Conservation (phyloP, 2,797 vertebrate species). For the Esox masquinongy region DNA sequence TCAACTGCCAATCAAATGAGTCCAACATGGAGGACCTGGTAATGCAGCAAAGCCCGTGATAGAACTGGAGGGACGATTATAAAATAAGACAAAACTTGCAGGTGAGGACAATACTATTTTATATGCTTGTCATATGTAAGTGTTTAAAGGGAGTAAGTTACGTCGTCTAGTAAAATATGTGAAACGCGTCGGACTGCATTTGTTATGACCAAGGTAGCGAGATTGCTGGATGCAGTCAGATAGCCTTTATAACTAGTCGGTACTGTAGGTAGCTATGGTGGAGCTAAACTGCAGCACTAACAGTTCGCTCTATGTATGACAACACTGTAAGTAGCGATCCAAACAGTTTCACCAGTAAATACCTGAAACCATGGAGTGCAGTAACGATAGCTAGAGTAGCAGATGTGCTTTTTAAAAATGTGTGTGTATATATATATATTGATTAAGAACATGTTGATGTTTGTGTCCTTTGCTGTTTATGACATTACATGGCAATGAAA, state of each 20-base stretch:
- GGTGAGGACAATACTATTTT: not conserved
- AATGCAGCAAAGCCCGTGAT: conserved; percentile 8
- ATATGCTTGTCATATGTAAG: not conserved
- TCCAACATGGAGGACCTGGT: conserved; percentile 11
- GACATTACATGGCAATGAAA: not conserved
- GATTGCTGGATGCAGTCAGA: not conserved
- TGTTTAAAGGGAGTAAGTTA: not conserved
- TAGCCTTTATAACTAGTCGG: not conserved
- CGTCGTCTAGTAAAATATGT: not conserved
- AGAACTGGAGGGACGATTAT: not conserved
- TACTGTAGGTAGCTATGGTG: not conserved
- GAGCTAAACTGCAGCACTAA: not conserved
- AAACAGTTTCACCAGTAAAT: not conserved
- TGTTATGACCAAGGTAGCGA: not conserved
- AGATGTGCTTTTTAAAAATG: not conserved
- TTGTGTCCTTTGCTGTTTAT: not conserved
- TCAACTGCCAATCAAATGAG: conserved; percentile 3
- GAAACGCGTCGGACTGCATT: not conserved
- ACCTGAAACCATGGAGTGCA: not conserved
- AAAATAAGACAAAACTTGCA: conserved; percentile 1
- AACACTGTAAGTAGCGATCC: not conserved
- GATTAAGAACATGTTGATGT: not conserved
- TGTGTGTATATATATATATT: not conserved
- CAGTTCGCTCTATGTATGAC: not conserved
- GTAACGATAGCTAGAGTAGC: not conserved